A percentile compares a stretch with the other conserved stretches of the same genome.
phyloP scores from a whole-genome alignment of 2,113 vertebrate species.

The Pseudopipra pipra region DNA sequence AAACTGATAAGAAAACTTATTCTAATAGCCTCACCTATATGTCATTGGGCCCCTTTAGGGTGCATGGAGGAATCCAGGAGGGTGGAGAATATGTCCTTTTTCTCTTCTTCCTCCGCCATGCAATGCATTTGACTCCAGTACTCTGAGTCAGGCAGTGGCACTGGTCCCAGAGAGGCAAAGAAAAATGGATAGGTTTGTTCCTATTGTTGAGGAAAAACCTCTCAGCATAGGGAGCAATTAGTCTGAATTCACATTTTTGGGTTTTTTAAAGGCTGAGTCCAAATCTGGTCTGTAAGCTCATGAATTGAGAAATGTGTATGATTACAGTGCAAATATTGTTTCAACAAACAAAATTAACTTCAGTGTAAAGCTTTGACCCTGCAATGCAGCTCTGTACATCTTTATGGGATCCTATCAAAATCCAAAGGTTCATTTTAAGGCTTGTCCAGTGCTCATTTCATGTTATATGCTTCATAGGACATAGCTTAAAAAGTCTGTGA shows the following conservation, averaged over 20 bases:
- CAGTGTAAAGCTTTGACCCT: background rate
- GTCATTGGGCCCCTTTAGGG: background rate
- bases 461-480: background rate
- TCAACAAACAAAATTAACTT: background rate
- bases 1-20: background rate
- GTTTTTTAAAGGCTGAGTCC: background rate
- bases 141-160: background rate
- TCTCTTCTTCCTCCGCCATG: background rate
- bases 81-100: background rate
- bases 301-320: background rate
- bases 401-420: background rate
- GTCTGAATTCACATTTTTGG: background rate
- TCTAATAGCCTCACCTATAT: background rate
- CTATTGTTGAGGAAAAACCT: background rate
- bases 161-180: background rate
- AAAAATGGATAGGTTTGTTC: background rate
- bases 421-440: background rate
- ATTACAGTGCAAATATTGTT: background rate
- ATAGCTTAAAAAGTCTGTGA: background rate
- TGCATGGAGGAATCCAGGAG: background rate
- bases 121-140: background rate
- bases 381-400: background rate
- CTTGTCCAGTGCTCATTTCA: background rate
- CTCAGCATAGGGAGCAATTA: background rate
- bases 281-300: background rate